Evolutionary conservation across 2,113 vertebrate species (phyloP), one percentile per base, ranked within the genome.

Genomic region (Cryptotis parvus): DNA sequence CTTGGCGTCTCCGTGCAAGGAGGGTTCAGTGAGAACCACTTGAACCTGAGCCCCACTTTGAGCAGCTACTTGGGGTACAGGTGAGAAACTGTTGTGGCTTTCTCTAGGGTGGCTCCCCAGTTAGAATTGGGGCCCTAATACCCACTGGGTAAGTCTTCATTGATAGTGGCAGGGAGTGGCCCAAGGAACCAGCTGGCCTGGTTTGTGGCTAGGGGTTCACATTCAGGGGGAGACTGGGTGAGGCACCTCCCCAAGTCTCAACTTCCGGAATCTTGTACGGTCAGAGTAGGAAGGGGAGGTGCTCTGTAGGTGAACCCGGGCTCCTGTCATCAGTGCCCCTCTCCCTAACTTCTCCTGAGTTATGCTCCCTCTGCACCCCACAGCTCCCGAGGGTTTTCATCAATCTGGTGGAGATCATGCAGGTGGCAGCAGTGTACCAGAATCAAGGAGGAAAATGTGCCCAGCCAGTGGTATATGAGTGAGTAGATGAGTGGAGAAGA

Each of bases 341-440:
- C 24, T 24, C 20, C 20, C 55, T 58, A 58, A 58, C 20, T 58
- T 58, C 55, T 18, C 55, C 20, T 58, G 55, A 20, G 20, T 58
- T 58, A 58, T 6, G 55, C 55, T 58, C 92, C 15, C 86, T 96
- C 52, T 96, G 83, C 95, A 97, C 66, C 61, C 55, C 33, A 1
- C 92, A 99, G 99, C 98, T 99, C 83, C 99, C 99, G 11, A 98
- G 98, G 94, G 94, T 93, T 29, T 98, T 99, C 92, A 95, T 99
- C 87, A 99, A 98, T 6, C 2, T 99, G 66, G 96, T 99, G 86
- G 98, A 98, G 90, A 96, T 99, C 89, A 94, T 99, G 33, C 98
- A 99, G 91, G 70, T 99, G 11, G 96, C 97, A 63, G 96, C 95
- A 31, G 97, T 99, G 87, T 96, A 98, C 80, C 97, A 96, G 95